These are phyloP conservation scores for Pseudomyrmex cubaensis DNA, from an alignment of 1,140 invertebrate species.

Conservation along the genomic window DNA sequence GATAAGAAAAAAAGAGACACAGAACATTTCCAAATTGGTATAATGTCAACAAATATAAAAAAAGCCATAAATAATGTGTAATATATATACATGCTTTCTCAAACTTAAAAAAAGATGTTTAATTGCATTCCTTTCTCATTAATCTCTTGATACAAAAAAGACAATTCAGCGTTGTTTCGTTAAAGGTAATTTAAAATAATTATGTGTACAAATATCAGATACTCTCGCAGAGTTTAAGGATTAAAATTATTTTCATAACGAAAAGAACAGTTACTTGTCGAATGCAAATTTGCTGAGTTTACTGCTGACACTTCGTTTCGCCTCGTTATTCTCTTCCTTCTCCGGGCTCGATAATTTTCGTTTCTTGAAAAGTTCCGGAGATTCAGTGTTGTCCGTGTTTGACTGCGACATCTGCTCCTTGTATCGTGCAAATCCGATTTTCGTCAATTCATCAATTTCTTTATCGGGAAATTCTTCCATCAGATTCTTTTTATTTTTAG, in stretches of 20 bases:
- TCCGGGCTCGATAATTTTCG: slow-evolving; percentile 74
- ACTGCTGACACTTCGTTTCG: slow-evolving; percentile 70
- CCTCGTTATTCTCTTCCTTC: slow-evolving; percentile 60
- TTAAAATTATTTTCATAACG: slow-evolving; percentile 4
- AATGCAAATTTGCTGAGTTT: slow-evolving; percentile 72
- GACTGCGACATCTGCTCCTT: slow-evolving; percentile 78
- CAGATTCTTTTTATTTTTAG: slow-evolving; percentile 85
- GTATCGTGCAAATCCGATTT: slow-evolving; percentile 85
- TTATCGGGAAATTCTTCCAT: slow-evolving; percentile 86
- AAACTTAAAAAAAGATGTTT: neutral
- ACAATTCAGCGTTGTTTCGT: neutral
- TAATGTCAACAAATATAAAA: slow-evolving; percentile 32
- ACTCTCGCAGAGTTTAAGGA: neutral
- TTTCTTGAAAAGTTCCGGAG: slow-evolving; percentile 69
- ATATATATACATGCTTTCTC: neutral
- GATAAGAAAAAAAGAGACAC: neutral
- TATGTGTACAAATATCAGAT: slow-evolving; percentile 33
- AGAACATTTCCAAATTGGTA: slow-evolving; percentile 19
- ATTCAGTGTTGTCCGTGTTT: slow-evolving; percentile 41
- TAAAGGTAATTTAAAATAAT: neutral
- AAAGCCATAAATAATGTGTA: slow-evolving; percentile 47
- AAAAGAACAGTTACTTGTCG: slow-evolving; percentile 64
- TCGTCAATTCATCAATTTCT: slow-evolving; percentile 85
- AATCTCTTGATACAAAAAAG: neutral
- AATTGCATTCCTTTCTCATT: neutral